phyloP scores from a whole-genome alignment of 2,888 invertebrate species.

The Cremastobaeus sp. region DNA sequence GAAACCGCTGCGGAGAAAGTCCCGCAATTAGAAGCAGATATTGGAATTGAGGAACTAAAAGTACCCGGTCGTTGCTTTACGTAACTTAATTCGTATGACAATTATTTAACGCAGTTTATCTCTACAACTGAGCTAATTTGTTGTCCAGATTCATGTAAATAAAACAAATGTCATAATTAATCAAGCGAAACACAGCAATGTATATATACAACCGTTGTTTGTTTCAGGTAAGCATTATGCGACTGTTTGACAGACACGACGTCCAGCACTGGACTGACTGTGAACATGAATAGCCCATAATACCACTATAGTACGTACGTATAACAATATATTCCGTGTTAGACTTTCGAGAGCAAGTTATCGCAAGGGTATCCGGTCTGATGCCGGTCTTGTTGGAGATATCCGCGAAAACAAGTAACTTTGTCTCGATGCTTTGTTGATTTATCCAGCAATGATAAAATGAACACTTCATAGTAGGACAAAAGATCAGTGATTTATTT shows the following conservation, averaged over 20 bases:
- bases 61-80: too few species aligned
- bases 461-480: too few species aligned
- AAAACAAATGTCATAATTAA: constrained; percentile 27
- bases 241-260: constrained; percentile 63
- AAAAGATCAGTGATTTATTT: too few species aligned
- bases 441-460: constrained; percentile 11
- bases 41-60: too few species aligned
- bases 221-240: constrained; percentile 58
- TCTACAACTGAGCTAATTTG: too few species aligned
- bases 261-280: constrained; percentile 45
- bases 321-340: constrained; percentile 63
- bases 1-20: too few species aligned
- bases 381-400: constrained; percentile 35
- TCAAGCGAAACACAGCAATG: constrained; percentile 14
- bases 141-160: constrained; percentile 1
- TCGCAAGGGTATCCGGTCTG: constrained; percentile 26
- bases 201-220: constrained; percentile 37
- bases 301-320: constrained; percentile 10
- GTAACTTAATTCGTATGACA: too few species aligned
- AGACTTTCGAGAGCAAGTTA: constrained; percentile 34
- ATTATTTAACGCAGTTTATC: too few species aligned
- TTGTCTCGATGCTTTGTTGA: constrained; percentile 21
- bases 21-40: background rate
- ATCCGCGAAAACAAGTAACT: constrained; percentile 23
- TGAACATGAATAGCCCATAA: constrained; percentile 69